Evolutionary conservation across 1,140 invertebrate genomes (phyloP).

Genomic region (Bursaphelenchus mucronatus): DNA sequence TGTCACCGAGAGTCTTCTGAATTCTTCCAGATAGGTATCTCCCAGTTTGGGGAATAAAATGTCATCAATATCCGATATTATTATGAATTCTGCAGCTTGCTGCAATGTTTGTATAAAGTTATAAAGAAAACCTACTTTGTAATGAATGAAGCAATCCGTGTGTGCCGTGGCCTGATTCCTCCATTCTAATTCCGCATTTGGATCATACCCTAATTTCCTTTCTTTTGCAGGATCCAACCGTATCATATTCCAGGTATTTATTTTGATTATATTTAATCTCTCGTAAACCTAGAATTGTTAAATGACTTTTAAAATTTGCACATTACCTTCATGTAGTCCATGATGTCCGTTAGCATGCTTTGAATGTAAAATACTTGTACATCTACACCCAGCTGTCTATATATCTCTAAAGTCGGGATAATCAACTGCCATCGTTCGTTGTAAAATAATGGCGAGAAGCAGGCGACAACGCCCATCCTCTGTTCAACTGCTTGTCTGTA

Average conservation of each 20-base stretch:
- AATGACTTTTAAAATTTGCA: background rate
- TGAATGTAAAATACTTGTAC: constrained; percentile 58
- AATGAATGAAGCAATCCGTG: constrained; percentile 56
- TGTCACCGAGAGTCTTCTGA: constrained; percentile 24
- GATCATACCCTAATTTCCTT: constrained; percentile 42
- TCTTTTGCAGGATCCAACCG: constrained; percentile 14
- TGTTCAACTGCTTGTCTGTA: constrained; percentile 31
- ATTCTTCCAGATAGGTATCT: constrained; percentile 43
- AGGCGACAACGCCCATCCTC: constrained; percentile 45
- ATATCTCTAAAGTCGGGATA: constrained; percentile 45
- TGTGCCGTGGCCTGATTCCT: constrained; percentile 57
- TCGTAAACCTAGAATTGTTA: constrained; percentile 30
- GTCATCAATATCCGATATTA: constrained; percentile 51
- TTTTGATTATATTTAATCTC: constrained; percentile 29
- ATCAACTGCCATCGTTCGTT: constrained; percentile 58
- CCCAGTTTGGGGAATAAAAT: constrained; percentile 46
- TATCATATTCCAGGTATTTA: constrained; percentile 40
- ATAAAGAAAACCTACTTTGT: constrained; percentile 38
- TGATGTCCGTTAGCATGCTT: constrained; percentile 52
- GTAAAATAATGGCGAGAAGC: constrained; percentile 54
- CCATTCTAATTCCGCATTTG: constrained; percentile 56
- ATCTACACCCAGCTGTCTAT: constrained; percentile 49
- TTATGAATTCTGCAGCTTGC: constrained; percentile 53
- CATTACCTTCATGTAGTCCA: constrained; percentile 44
- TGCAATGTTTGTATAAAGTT: constrained; percentile 30